Evolutionary conservation across 2,113 vertebrate species (phyloP).

Genomic region (Promerops cafer): DNA sequence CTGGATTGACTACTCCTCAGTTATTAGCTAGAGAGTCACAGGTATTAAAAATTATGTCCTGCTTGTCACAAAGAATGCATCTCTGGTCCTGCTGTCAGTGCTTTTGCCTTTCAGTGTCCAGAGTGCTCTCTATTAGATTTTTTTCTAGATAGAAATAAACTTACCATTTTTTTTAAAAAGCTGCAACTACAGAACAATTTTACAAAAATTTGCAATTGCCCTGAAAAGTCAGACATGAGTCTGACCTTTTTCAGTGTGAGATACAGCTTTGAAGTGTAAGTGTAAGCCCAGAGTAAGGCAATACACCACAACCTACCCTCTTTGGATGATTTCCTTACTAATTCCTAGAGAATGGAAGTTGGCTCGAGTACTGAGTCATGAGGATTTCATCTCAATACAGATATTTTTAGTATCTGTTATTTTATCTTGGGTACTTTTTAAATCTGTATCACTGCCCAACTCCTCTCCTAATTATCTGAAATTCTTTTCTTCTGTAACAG

Average conservation of each 20-base stretch:
- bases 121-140: background rate
- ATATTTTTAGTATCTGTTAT: constrained; percentile 48
- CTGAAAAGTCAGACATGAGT: background rate
- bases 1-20: background rate
- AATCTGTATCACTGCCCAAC: background rate
- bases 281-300: background rate
- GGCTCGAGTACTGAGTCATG: background rate
- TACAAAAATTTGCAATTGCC: background rate
- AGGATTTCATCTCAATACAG: constrained; percentile 3
- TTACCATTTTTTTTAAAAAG: background rate
- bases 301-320: background rate
- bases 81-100: background rate
- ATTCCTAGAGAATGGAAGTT: constrained; percentile 9
- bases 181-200: background rate
- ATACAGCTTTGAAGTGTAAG: background rate
- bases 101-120: background rate
- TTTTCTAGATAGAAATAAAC: background rate
- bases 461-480: constrained; percentile 34
- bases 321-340: background rate
- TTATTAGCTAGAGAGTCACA: background rate
- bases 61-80: background rate
- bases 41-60: background rate
- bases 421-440: background rate
- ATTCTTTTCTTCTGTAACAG: background rate
- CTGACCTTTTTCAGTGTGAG: background rate